Percentiles rank a stretch among this genome's conserved stretches.
Conservation (phyloP, 2,113 vertebrate genomes). For the Miniopterus natalensis region DNA sequence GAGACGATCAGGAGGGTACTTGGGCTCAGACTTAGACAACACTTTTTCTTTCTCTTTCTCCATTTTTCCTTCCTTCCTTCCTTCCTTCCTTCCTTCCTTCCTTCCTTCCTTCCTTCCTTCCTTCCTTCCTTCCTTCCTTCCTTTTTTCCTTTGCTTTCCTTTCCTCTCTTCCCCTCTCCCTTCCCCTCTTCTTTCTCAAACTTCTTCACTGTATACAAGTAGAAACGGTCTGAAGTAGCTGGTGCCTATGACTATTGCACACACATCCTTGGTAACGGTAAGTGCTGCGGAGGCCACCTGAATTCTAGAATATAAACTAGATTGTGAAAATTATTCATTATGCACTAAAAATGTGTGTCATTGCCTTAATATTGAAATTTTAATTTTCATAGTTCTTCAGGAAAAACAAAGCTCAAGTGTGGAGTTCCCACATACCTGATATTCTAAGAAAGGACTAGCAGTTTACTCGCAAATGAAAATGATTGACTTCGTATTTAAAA, state of each 20-base stretch:
- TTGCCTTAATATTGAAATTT: not conserved
- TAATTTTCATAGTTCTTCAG: not conserved
- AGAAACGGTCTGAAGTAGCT: not conserved
- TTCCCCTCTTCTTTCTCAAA: not conserved
- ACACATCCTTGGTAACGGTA: not conserved
- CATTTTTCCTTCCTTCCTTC: not conserved
- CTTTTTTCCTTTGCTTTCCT: not conserved
- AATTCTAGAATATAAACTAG: not conserved
- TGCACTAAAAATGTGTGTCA: not conserved
- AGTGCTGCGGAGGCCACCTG: not conserved
- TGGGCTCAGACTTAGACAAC: not conserved
- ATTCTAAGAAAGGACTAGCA: not conserved
- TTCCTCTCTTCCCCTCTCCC: not conserved
- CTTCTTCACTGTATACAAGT: not conserved
- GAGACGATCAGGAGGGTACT: not conserved
- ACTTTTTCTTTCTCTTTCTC: not conserved
- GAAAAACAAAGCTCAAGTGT: not conserved
- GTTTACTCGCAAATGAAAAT: conserved; percentile 19
- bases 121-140: too few relatives aligned
- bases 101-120: not conserved
- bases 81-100: not conserved
- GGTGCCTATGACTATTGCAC: not conserved
- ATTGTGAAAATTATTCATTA: not conserved
- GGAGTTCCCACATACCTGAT: not conserved
- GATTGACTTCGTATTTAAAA: conserved; percentile 13